A percentile compares a stretch with the other conserved stretches of the same genome.
These are phyloP conservation scores for Caenorhabditis inopinata DNA, from an alignment of 1,140 invertebrate genomes.

Conservation along the genomic window DNA sequence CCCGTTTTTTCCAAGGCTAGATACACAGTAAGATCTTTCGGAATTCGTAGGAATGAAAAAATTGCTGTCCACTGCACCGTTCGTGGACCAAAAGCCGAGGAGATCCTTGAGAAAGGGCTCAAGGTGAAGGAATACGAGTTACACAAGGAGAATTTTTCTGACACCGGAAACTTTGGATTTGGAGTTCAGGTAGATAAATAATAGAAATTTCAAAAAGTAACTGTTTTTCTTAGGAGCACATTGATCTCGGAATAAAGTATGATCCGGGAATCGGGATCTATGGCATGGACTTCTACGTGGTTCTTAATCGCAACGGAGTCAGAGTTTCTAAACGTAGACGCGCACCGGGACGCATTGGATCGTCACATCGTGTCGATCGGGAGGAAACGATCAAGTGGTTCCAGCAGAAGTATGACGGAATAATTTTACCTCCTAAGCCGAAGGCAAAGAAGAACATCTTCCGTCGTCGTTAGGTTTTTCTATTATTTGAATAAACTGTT, in stretches of 20 bases:
- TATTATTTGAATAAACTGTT: conserved; percentile 30
- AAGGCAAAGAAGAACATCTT: conserved; percentile 56
- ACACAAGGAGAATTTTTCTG: conserved; percentile 93
- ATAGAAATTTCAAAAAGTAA: neutral
- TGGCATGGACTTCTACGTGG: conserved; percentile 98
- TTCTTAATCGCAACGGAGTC: conserved; percentile 92
- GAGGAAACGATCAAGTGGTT: conserved; percentile 99
- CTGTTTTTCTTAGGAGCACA: conserved; percentile 79
- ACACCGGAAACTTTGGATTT: conserved; percentile 98
- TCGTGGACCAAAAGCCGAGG: conserved; percentile 95
- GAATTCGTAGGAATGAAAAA: conserved; percentile 99
- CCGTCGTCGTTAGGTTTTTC: conserved; percentile 53
- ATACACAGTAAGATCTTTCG: conserved; percentile 98
- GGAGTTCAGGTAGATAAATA: conserved; percentile 78
- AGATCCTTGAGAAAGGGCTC: conserved; percentile 94
- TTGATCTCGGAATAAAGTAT: conserved; percentile 99
- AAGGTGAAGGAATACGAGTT: conserved; percentile 99
- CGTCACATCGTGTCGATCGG: conserved; percentile 85
- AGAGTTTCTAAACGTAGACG: conserved; percentile 89
- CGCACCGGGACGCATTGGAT: conserved; percentile 86
- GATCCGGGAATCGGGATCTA: conserved; percentile 98
- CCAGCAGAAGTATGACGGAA: conserved; percentile 82
- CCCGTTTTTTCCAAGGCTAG: conserved; percentile 97
- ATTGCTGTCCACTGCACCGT: conserved; percentile 99
- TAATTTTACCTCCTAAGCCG: conserved; percentile 65